These are phyloP conservation scores for Sylvicola cinctus DNA, from an alignment of 2,888 invertebrate species.

Conservation along the genomic window DNA sequence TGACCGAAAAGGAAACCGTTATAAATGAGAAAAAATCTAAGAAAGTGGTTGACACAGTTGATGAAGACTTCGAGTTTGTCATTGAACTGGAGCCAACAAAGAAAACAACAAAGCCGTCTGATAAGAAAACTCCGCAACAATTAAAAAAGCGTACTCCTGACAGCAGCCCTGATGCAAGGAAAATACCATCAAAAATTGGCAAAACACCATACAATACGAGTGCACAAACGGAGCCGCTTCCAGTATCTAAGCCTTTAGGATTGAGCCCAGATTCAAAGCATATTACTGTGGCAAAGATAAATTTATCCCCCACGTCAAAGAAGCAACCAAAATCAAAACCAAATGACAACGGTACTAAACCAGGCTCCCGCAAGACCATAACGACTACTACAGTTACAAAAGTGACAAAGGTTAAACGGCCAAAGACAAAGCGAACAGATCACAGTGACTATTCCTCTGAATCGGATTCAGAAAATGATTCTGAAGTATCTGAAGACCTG, in stretches of 20 bases:
- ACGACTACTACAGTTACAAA: slow-evolving; percentile 4
- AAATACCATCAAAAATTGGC: no score
- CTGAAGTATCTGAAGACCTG: slow-evolving; percentile 3
- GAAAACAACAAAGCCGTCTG: not conserved
- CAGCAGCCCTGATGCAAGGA: not conserved
- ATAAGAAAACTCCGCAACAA: not conserved
- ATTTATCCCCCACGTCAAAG: slow-evolving; percentile 2
- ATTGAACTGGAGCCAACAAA: not conserved
- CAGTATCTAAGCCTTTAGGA: no score
- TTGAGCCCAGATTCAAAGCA: not conserved
- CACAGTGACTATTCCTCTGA: slow-evolving; percentile 2
- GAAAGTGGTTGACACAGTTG: not conserved
- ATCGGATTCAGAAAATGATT: slow-evolving; percentile 3
- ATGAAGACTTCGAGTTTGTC: slow-evolving; percentile 1
- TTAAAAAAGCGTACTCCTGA: not conserved
- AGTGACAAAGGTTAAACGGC: slow-evolving; percentile 1
- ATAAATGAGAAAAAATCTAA: not conserved
- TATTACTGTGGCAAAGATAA: slow-evolving; percentile 4
- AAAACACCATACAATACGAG: no score
- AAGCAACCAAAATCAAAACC: no score
- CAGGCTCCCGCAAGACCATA: not conserved
- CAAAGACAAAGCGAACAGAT: slow-evolving; percentile 2
- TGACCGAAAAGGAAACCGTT: not conserved
- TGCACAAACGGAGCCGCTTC: no score
- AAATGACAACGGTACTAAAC: no score